Evolutionary conservation across 2,113 vertebrate species (phyloP), one percentile per base, ranked within the genome.

Genomic region (Eupsittula cactorum): DNA sequence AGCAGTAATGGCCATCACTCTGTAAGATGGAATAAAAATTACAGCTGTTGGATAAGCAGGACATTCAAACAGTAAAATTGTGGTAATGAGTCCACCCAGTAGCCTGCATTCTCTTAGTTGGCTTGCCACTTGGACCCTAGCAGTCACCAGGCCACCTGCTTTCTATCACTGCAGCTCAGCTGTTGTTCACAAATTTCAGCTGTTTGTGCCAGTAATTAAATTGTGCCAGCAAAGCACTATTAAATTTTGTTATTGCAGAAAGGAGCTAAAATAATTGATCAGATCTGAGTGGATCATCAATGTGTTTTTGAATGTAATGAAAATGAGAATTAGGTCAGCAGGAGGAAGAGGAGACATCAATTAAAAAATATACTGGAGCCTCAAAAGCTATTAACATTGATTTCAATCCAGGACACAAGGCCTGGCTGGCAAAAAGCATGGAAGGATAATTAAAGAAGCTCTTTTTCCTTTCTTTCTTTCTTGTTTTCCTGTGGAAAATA

Each of bases 201-300:
- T 86, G 50, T 70, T 97, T 93, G 53, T 95, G 87, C 81, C 88
- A 97, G 77, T 82, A 94, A 97, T 94, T 97, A 93, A 97, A 94
- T 88, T 94, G 88, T 95, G 82, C 86, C 49, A 95, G 85, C 74
- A 93, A 97, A 96, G 84, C 78, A 79, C 64, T 95, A 89, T 94
- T 97, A 97, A 97, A 96, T 92, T 86, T 90, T 84, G 80, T 84
- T 94, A 96, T 90, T 93, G 31, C 53, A 95, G 88, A 96, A 96
- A 97, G 95, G 90, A 97, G 95, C 83, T 97, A 97, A 97, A 98
- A 96, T 93, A 96, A 96, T 97, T 96, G 69, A 97, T 97, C 93
- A 91, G 78, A 90, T 89, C 73, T 92, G 87, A 95, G 71, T 77
- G 64, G 74, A 90, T 91, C 95, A 79, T 94, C 93, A 94, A 29